phyloP scores from a whole-genome alignment of 35 echinoderm and acorn worm species.

The Hemicentrotus pulcherrimus region DNA sequence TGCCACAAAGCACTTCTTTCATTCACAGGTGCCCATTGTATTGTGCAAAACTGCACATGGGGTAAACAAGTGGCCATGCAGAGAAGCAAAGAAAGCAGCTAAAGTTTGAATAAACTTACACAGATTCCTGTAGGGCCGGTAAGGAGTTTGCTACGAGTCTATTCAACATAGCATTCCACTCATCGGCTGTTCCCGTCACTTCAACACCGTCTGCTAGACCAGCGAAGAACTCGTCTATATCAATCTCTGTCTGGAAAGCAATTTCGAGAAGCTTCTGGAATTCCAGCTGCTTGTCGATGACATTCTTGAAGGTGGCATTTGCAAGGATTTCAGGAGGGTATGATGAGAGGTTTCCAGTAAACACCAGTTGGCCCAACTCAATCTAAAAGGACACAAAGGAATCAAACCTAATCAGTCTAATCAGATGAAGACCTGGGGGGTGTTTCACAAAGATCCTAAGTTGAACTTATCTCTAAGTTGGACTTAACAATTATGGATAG shows the following conservation, averaged over 20 bases:
- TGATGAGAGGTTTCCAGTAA: background rate
- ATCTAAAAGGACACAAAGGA: background rate
- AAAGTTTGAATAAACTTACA: background rate
- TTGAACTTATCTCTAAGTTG: no score
- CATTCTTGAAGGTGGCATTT: background rate
- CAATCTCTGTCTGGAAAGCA: background rate
- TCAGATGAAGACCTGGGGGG: no score
- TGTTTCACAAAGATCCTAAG: no score
- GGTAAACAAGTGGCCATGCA: no score
- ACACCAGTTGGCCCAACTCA: background rate
- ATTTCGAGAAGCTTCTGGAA: background rate
- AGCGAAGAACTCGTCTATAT: background rate
- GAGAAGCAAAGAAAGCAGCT: no score
- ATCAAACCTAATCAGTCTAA: no score
- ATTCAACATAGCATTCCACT: slow-evolving; percentile 50
- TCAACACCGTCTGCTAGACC: background rate
- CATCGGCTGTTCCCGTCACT: slow-evolving; percentile 8
- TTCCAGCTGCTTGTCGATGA: slow-evolving; percentile 2
- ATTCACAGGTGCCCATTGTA: no score
- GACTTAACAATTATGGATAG: no score
- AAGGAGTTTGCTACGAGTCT: background rate
- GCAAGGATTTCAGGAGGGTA: background rate
- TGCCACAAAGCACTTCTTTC: no score
- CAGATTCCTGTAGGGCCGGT: background rate
- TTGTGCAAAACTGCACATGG: no score